A percentile compares a stretch with the other conserved stretches of the same genome.
phyloP scores from a whole-genome alignment of 1,140 invertebrate species.

The Drosophila pseudoobscura region DNA sequence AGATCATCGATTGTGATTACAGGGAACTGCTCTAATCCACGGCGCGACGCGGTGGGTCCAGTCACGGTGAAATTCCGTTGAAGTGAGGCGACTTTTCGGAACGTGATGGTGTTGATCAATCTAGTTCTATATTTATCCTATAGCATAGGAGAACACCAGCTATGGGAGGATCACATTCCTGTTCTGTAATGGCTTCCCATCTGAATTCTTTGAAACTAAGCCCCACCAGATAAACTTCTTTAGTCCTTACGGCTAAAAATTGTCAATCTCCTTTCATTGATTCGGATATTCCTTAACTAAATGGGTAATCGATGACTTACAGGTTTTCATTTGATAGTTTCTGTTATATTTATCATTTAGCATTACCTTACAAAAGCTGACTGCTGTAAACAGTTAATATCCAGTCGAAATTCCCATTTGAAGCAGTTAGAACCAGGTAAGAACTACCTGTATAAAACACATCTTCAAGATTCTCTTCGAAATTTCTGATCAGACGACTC shows the following conservation, averaged over 20 bases:
- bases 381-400: slow-evolving; percentile 5
- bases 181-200: too few species aligned
- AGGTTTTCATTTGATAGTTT: too few species aligned
- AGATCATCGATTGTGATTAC: slow-evolving; percentile 77
- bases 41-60: slow-evolving; percentile 44
- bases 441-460: slow-evolving; percentile 45
- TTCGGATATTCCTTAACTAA: too few species aligned
- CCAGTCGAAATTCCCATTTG: slow-evolving; percentile 27
- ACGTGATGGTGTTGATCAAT: slow-evolving; percentile 19
- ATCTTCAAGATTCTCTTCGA: slow-evolving; percentile 38
- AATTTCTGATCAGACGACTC: slow-evolving; percentile 42
- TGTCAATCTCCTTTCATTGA: too few species aligned
- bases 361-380: slow-evolving; percentile 30
- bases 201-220: too few species aligned
- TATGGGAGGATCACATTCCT: too few species aligned
- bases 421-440: slow-evolving; percentile 12
- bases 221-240: too few species aligned
- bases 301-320: too few species aligned
- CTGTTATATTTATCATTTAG: too few species aligned
- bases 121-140: too few species aligned
- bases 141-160: too few species aligned
- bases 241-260: too few species aligned
- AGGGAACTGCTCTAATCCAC: slow-evolving; percentile 28
- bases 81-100: slow-evolving; percentile 42
- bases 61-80: slow-evolving; percentile 26